A percentile compares a stretch with the other conserved stretches of the same genome.
Conservation (phyloP, 92 coral and sea anemone species). For the Porites lobata region DNA sequence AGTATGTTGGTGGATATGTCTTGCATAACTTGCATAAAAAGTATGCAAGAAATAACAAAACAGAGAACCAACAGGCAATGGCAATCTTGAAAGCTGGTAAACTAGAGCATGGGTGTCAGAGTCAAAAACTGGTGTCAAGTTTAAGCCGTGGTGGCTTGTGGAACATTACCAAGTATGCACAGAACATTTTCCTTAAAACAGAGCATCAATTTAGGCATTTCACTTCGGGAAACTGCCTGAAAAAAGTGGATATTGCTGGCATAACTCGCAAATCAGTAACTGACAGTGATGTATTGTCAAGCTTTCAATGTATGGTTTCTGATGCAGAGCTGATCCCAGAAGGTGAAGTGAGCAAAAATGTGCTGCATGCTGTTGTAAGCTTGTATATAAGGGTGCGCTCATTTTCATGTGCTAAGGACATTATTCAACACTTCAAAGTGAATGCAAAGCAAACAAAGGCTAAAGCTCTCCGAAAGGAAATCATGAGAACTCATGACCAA, state of each 20-base stretch:
- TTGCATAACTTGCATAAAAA: constrained; percentile 18
- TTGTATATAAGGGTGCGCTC: too few relatives aligned
- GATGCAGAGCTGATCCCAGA: too few relatives aligned
- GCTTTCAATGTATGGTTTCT: too few relatives aligned
- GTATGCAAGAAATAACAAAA: background rate
- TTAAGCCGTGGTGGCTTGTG: constrained; percentile 66
- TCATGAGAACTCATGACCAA: too few relatives aligned
- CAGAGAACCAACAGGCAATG: constrained; percentile 64
- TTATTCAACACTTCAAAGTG: too few relatives aligned
- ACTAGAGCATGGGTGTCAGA: constrained; percentile 43
- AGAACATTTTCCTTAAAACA: constrained; percentile 52
- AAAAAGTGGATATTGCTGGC: constrained; percentile 47
- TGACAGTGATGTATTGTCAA: too few relatives aligned
- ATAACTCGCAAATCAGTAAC: too few relatives aligned
- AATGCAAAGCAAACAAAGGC: too few relatives aligned
- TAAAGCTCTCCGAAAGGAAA: too few relatives aligned
- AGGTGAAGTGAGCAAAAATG: too few relatives aligned
- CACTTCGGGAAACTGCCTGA: constrained; percentile 32
- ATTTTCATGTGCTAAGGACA: too few relatives aligned
- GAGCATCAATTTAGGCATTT: constrained; percentile 54
- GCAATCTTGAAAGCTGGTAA: constrained; percentile 67
- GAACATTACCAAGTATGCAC: constrained; percentile 51
- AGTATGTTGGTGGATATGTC: constrained; percentile 64
- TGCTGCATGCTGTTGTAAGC: too few relatives aligned
- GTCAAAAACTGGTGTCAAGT: constrained; percentile 45